phyloP scores from a whole-genome alignment of 2,888 invertebrate species.

The Drosophila multiciliata region DNA sequence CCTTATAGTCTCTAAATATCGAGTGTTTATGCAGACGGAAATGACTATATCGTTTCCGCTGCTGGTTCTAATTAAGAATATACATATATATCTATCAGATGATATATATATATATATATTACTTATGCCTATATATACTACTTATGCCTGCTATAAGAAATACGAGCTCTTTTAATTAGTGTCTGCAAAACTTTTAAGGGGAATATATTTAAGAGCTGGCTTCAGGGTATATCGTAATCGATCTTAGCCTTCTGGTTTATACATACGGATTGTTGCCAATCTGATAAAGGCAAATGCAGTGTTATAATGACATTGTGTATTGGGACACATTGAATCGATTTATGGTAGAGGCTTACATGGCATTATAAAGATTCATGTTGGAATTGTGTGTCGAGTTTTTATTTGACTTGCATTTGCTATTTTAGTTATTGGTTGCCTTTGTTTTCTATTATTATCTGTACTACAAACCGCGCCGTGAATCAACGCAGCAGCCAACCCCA shows the following conservation, averaged over 20 bases:
- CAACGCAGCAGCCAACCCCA: constrained; percentile 16
- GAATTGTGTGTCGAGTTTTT: neutral
- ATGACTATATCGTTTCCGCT: neutral
- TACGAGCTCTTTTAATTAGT: neutral
- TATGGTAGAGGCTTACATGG: neutral
- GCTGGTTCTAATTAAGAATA: neutral
- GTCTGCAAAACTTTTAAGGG: neutral
- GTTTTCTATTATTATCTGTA: constrained; percentile 37
- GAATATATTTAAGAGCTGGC: neutral
- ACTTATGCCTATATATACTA: too few relatives aligned
- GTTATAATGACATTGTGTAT: constrained; percentile 9
- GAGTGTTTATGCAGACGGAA: neutral
- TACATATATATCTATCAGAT: too few relatives aligned
- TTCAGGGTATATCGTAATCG: neutral
- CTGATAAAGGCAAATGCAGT: neutral
- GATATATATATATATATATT: too few relatives aligned
- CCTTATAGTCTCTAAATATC: neutral
- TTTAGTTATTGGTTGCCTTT: neutral
- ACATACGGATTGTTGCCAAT: neutral
- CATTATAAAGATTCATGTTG: constrained; percentile 22
- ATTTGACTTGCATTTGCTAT: neutral
- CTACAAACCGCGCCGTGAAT: constrained; percentile 31
- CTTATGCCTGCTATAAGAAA: neutral
- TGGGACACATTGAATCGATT: constrained; percentile 11
- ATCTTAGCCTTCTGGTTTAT: neutral